Evolutionary conservation across 92 coral and sea anemone species (phyloP).

Genomic region (Siderastrea siderea): DNA sequence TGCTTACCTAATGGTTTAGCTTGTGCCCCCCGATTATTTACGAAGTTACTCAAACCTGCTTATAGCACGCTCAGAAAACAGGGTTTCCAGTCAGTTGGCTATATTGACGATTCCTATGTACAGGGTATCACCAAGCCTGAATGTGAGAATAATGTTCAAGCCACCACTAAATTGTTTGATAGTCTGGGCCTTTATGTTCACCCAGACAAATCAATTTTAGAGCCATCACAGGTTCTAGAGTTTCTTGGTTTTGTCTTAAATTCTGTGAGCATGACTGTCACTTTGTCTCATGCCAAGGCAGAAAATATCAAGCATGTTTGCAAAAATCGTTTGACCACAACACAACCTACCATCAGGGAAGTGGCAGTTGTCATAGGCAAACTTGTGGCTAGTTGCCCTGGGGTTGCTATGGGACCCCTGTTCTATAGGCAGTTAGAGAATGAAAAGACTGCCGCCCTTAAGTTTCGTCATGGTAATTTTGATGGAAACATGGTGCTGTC

Average conservation of each 20-base stretch:
- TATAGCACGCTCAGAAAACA: background rate
- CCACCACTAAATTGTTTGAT: constrained; percentile 4
- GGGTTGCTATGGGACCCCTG: constrained; percentile 12
- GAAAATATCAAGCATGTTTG: constrained; percentile 20
- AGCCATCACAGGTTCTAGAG: background rate
- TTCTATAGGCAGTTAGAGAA: constrained; percentile 31
- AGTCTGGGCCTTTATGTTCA: constrained; percentile 23
- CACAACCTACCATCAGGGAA: constrained; percentile 49
- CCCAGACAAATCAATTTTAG: constrained; percentile 19
- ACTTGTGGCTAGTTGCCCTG: constrained; percentile 11
- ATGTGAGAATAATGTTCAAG: too few species aligned
- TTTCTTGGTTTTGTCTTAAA: constrained; percentile 26
- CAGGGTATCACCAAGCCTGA: too few species aligned
- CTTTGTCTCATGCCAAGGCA: constrained; percentile 40
- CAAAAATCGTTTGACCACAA: background rate
- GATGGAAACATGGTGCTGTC: too few species aligned
- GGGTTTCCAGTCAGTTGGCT: constrained; percentile 54
- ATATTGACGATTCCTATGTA: constrained; percentile 22
- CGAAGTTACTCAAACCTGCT: too few species aligned
- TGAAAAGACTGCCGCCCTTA: constrained; percentile 32
- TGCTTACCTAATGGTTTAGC: too few species aligned
- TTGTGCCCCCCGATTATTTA: too few species aligned
- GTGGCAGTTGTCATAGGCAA: constrained; percentile 44
- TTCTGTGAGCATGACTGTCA: constrained; percentile 50
- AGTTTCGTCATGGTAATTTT: constrained; percentile 7